These are phyloP conservation scores for Spheniscus humboldti DNA, from an alignment of 2,797 vertebrate genomes.

Conservation along the genomic window DNA sequence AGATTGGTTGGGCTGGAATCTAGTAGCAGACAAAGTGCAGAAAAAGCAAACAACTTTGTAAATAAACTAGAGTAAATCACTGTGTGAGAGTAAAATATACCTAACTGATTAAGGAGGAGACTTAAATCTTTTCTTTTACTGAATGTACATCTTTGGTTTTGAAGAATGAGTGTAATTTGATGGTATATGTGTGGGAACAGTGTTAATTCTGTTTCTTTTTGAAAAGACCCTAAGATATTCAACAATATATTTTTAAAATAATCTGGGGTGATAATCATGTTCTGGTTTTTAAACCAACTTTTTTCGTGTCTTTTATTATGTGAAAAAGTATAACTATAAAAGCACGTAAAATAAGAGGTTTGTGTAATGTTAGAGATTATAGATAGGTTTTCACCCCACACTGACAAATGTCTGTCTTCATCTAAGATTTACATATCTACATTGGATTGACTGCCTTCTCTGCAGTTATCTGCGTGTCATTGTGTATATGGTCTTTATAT, in stretches of 20 bases:
- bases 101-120: not conserved
- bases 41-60: not conserved
- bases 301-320: not conserved
- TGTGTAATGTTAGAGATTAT: not conserved
- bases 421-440: not conserved
- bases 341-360: not conserved
- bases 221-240: not conserved
- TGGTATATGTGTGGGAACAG: not conserved
- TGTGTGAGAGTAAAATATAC: not conserved
- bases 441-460: not conserved
- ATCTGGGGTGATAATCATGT: not conserved
- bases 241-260: not conserved
- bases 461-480: not conserved
- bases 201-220: not conserved
- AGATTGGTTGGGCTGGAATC: not conserved
- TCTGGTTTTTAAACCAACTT: not conserved
- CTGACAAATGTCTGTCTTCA: not conserved
- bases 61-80: not conserved
- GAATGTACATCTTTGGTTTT: not conserved
- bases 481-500: not conserved
- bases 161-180: not conserved
- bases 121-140: not conserved
- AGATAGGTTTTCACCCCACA: not conserved
- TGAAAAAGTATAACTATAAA: not conserved
- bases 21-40: not conserved